Percentiles rank a stretch among this genome's conserved stretches.
These are phyloP conservation scores for Brachyalestes nurse DNA, from an alignment of 2,797 vertebrate species.

Conservation along the genomic window DNA sequence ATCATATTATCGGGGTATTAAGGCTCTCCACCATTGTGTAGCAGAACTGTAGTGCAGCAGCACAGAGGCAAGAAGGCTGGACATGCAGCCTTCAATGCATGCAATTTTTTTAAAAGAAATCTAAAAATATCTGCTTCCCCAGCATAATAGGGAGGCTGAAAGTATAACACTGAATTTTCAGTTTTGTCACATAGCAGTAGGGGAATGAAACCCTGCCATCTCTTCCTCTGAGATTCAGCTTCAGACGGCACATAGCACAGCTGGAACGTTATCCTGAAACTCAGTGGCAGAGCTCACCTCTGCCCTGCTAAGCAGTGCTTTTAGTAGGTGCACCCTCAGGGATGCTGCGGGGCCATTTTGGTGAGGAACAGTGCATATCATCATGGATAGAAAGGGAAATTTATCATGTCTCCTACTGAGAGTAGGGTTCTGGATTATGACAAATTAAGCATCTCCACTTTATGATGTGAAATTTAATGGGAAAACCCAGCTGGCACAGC, in stretches of 20 bases:
- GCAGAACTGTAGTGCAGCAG: neutral
- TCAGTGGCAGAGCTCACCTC: conserved; percentile 11
- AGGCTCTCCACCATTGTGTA: neutral
- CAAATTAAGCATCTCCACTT: conserved; percentile 77
- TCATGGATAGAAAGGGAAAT: conserved; percentile 15
- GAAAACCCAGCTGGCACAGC: conserved; percentile 75
- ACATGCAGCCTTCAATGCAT: neutral
- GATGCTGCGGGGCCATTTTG: neutral
- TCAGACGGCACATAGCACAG: conserved; percentile 19
- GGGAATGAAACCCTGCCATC: neutral
- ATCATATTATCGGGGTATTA: neutral
- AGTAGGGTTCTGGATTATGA: conserved; percentile 61
- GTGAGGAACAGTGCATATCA: neutral
- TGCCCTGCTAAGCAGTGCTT: conserved; percentile 12
- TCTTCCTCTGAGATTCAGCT: conserved; percentile 24
- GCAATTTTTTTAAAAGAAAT: no score
- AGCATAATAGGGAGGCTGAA: neutral
- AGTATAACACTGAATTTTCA: neutral
- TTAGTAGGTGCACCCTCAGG: conserved; percentile 13
- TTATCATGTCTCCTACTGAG: conserved; percentile 21
- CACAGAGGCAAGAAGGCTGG: neutral
- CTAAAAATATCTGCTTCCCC: neutral
- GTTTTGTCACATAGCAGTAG: conserved; percentile 16
- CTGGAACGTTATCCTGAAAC: conserved; percentile 16
- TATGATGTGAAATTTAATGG: conserved; percentile 77